A percentile compares a stretch with the other conserved stretches of the same genome.
phyloP scores from a whole-genome alignment of 1,140 invertebrate species.

The Tetragnatha versicolor region DNA sequence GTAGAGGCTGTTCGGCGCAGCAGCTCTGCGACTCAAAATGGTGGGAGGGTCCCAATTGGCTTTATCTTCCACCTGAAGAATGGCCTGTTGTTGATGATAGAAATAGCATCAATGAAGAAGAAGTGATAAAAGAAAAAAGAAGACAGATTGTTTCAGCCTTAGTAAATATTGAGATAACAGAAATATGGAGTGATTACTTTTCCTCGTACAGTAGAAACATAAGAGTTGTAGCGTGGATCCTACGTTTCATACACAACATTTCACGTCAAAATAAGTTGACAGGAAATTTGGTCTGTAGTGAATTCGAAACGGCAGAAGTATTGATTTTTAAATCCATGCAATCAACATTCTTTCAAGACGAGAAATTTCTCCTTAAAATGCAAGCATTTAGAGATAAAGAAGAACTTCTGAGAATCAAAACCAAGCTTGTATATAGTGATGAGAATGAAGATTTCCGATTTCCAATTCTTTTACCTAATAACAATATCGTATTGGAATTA shows the following conservation, averaged over 20 bases:
- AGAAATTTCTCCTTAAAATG: conserved; percentile 30
- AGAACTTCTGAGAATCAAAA: conserved; percentile 10
- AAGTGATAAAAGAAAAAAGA: neutral
- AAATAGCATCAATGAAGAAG: neutral
- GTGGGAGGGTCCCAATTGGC: neutral
- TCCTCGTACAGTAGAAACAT: conserved; percentile 21
- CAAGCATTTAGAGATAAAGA: conserved; percentile 14
- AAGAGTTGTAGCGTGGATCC: conserved; percentile 31
- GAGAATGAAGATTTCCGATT: neutral
- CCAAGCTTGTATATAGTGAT: conserved; percentile 10
- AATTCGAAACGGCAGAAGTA: conserved; percentile 24
- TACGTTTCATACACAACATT: conserved; percentile 15
- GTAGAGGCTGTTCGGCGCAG: neutral
- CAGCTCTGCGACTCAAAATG: neutral
- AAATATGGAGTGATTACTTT: conserved; percentile 15
- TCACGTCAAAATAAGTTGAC: conserved; percentile 8
- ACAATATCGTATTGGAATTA: neutral
- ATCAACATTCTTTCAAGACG: neutral
- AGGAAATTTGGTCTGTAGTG: neutral
- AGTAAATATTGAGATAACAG: conserved; percentile 3
- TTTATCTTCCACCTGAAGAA: neutral
- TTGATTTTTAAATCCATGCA: conserved; percentile 10
- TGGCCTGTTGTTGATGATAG: neutral
- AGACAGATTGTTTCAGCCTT: neutral
- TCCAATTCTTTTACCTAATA: conserved; percentile 15